Evolutionary conservation across 2,888 invertebrate genomes (phyloP).

Genomic region (Epinotia bilunana): DNA sequence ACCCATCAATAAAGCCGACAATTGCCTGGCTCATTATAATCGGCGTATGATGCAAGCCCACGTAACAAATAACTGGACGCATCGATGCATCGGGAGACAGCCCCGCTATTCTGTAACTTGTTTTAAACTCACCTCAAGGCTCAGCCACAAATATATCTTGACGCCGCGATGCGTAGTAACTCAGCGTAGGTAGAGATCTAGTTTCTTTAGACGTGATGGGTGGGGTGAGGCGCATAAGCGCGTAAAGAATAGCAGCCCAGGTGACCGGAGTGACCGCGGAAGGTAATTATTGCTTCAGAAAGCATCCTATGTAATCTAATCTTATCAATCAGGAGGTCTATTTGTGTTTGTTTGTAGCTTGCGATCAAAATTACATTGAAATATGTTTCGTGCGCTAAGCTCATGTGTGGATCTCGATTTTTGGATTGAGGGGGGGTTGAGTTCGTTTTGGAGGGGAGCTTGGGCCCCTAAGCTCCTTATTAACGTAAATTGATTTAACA

Average conservation of each 20-base stretch:
- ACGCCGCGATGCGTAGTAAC: too few relatives aligned
- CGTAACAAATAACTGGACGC: constrained; percentile 13
- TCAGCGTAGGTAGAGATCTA: too few relatives aligned
- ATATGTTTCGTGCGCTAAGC: neutral
- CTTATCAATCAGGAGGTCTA: constrained; percentile 20
- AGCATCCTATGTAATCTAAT: constrained; percentile 21
- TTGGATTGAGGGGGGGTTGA: too few relatives aligned
- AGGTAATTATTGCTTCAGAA: neutral
- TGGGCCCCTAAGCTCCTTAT: too few relatives aligned
- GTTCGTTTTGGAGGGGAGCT: too few relatives aligned
- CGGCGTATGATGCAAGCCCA: neutral
- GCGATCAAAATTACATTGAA: neutral
- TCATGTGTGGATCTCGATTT: neutral
- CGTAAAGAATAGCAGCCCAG: neutral
- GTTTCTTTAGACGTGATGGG: too few relatives aligned
- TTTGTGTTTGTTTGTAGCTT: neutral
- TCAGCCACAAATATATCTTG: too few relatives aligned
- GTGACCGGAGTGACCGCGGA: constrained; percentile 32
- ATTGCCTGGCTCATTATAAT: constrained; percentile 11
- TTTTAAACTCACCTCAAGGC: too few relatives aligned
- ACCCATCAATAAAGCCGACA: constrained; percentile 3
- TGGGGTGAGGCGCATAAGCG: too few relatives aligned
- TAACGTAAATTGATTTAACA: too few relatives aligned
- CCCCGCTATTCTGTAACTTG: too few relatives aligned
- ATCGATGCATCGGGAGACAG: constrained; percentile 10